Evolutionary conservation across 2,888 invertebrate genomes (phyloP), one percentile per base, ranked within the genome.

Genomic region (Dorcus hopei): DNA sequence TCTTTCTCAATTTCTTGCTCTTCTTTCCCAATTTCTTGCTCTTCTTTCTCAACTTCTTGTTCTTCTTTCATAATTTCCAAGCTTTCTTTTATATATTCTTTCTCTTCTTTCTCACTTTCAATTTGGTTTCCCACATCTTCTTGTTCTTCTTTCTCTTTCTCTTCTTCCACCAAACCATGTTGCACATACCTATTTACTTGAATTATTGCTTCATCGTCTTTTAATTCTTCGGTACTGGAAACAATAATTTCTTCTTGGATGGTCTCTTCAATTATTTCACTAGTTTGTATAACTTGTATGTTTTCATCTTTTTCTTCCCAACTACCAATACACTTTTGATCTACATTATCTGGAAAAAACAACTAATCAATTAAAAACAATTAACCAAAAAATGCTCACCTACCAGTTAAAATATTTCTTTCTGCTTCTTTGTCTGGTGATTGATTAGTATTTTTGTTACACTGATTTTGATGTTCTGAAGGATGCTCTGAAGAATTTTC

Each of bases 11-110:
- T 26, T 56, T 40, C 14, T 55, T 57, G 76, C 51, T 76, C 74
- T 56, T 76, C 75, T 48, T 43, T 42, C 40, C 47, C 43, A 50
- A 60, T 45, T 52, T 57, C 52, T 49, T 67, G 65, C 38, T 68
- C 65, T 49, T 66, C 65, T 57, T 54, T 54, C 19, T 49, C 49
- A 45, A 39, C 52, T 11, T 56, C 54, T 38, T 53, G 19, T n/a
- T n/a, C 51, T 26, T 11, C 38, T 38, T 52, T 39, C 38, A 7
- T 33, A 33, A 33, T 33, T 33, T 54, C 51, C 11, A 33, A 33
- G 16, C 16, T 54, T 11, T 38, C 23, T 11, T 38, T 33, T 26
- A 2, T 16, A 16, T 53, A 38, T 16, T 58, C 38, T 41, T 43
- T 50, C 41, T 52, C 52, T 56, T 55, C 14, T 16, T 9, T 43